Evolutionary conservation across 53 echinoderm and acorn worm genomes (phyloP), one percentile per base, ranked within the genome.

Genomic region (Paelopatides confundens): DNA sequence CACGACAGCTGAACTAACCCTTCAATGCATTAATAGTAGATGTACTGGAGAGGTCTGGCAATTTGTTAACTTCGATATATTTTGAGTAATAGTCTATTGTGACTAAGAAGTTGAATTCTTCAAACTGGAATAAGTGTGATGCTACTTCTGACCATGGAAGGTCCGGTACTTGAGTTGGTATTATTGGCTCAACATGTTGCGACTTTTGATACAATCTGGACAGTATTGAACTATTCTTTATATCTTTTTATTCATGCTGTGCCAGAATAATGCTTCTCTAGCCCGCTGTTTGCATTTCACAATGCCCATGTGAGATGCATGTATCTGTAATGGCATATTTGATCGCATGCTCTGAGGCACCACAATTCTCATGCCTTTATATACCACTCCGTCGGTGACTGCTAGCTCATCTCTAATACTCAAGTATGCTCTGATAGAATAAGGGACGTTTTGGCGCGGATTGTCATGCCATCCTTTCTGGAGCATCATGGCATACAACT

Each of bases 391-490:
- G 50, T 93, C 87, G 0, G 70, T 17, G 2, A 90, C 83, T 76
- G 93, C 52, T 3, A 93, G 66, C 62, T 93, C 93, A 53, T 93
- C 90, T 65, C 90, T 64, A 1, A 66, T 21, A 37, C n/a, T 87
- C 93, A 87, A 90, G 4, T 82, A 87, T 34, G 82, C 48, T 49
- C 87, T 35, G 4, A 93, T 82, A 30, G 88, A 62, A 38, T 90
- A 88, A 38, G 93, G 88, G 1, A 51, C 64, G 31, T 93, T n/a
- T n/a, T 87, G 77, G 65, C 52, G 90, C n/a, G n/a, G n/a, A 18
- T 88, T 93, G 68, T 93, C 93, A 23, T 93, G 95, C 93, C 93
- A 95, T 13, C 92, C 93, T 52, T 90, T 90, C 8, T 58, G 83
- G n/a, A n/a, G n/a, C n/a, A 95, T 90, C 34, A 93, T 76, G 10